Percentiles rank a stretch among this genome's conserved stretches.
Evolutionary conservation across 2,797 vertebrate genomes (phyloP).

Genomic region (Falco concolor): DNA sequence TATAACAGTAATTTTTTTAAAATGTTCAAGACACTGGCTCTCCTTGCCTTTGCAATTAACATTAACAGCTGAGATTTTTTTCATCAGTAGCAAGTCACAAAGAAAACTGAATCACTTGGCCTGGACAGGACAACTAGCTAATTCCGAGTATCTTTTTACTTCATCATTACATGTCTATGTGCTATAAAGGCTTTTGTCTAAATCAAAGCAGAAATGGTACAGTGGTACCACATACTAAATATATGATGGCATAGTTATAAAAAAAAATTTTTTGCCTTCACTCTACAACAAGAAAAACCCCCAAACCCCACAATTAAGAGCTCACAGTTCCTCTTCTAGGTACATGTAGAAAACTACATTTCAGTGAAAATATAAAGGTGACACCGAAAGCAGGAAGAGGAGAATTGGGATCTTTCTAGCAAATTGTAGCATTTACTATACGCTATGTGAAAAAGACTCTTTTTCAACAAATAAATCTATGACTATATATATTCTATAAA

Average conservation of each 20-base stretch:
- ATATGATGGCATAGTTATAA: background rate
- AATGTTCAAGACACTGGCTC: background rate
- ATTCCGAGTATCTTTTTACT: background rate
- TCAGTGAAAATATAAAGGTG: background rate
- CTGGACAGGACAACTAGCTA: background rate
- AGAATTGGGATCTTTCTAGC: background rate
- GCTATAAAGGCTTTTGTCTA: background rate
- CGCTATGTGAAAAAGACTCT: background rate
- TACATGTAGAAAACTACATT: background rate
- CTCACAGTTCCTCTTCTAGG: background rate
- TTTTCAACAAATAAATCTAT: background rate
- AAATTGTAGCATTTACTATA: background rate
- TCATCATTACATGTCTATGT: background rate
- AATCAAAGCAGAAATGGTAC: background rate
- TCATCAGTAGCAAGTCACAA: background rate
- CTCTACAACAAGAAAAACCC: background rate
- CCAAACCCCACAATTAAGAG: background rate
- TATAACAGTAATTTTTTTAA: background rate
- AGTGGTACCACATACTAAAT: background rate
- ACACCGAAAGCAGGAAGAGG: rapidly evolving
- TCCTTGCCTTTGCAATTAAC: background rate
- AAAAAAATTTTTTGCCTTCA: background rate
- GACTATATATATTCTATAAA: background rate
- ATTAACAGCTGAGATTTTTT: background rate
- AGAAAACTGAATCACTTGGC: background rate